These are phyloP conservation scores for Pholis gunnellus DNA, from an alignment of 2,113 vertebrate species.

Conservation along the genomic window DNA sequence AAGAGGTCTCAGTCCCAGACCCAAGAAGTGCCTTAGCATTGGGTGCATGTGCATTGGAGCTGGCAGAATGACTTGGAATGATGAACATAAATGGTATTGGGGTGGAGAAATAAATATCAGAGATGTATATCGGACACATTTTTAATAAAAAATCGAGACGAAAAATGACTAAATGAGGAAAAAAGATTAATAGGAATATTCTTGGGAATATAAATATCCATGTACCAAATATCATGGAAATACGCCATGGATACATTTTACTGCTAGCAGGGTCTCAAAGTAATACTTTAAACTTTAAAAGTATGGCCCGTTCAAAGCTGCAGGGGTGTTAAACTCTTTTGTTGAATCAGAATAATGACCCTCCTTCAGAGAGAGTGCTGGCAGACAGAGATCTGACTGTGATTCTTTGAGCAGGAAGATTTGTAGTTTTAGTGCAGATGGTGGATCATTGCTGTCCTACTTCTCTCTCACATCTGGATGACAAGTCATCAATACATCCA, in stretches of 20 bases:
- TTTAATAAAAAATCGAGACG: not conserved
- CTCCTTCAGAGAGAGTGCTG: slow-evolving; percentile 14
- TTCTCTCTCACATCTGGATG: slow-evolving; percentile 66
- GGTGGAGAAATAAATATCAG: not conserved
- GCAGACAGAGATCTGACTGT: slow-evolving; percentile 31
- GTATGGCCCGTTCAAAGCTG: not conserved
- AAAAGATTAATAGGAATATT: not conserved
- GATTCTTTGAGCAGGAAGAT: slow-evolving; percentile 35
- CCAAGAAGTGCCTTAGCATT: not conserved
- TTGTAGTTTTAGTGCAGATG: slow-evolving; percentile 51
- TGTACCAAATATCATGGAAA: not conserved
- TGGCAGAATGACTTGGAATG: not conserved
- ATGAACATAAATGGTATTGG: not conserved
- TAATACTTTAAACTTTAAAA: slow-evolving; percentile 20
- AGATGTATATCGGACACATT: not conserved
- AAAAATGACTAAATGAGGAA: not conserved
- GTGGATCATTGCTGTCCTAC: slow-evolving; percentile 56
- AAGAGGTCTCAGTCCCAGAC: not conserved
- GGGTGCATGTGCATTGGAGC: not conserved
- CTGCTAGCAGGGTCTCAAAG: not conserved
- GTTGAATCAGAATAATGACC: slow-evolving; percentile 36
- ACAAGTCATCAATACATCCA: slow-evolving; percentile 67
- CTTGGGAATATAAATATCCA: not conserved
- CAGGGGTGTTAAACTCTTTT: slow-evolving; percentile 28
- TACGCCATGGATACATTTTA: not conserved